phyloP scores from a whole-genome alignment of 1,140 invertebrate species.

The Philotrypesis tridentata region DNA sequence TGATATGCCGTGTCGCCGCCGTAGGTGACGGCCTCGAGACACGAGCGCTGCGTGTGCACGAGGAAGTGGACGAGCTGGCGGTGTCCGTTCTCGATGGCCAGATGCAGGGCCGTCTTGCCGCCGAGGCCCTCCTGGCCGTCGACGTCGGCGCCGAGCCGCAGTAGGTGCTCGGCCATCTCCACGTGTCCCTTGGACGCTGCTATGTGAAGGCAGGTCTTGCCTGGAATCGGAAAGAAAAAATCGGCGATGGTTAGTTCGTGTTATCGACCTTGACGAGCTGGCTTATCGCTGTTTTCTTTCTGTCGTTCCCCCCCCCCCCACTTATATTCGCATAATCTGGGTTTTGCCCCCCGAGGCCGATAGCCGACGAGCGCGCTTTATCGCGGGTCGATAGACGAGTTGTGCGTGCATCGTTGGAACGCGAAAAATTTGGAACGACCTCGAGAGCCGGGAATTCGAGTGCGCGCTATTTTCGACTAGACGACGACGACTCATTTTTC shows the following conservation, averaged over 20 bases:
- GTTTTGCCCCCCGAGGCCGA: no score
- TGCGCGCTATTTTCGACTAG: no score
- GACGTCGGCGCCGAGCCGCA: slow-evolving; percentile 82
- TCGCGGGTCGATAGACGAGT: no score
- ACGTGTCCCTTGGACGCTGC: slow-evolving; percentile 1
- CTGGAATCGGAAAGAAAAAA: slow-evolving; percentile 32
- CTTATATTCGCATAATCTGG: no score
- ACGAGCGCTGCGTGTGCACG: background rate
- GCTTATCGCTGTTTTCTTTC: no score
- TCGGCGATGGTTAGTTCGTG: no score
- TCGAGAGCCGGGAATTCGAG: no score
- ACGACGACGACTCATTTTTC: no score
- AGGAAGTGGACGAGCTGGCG: slow-evolving; percentile 1
- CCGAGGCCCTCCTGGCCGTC: slow-evolving; percentile 83
- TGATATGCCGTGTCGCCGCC: slow-evolving; percentile 18
- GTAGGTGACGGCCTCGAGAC: slow-evolving; percentile 21
- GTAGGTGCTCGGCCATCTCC: slow-evolving; percentile 3
- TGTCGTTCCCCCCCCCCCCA: background rate
- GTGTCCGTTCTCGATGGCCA: slow-evolving; percentile 77
- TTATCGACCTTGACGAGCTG: no score
- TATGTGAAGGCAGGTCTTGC: slow-evolving; percentile 39
- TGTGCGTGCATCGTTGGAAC: no score
- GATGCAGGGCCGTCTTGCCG: slow-evolving; percentile 85
- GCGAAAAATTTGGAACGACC: no score
- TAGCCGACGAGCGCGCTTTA: no score